Percentiles rank a stretch among this genome's conserved stretches.
Evolutionary conservation across 2,888 invertebrate species (phyloP).

Genomic region (Tipula lateralis): DNA sequence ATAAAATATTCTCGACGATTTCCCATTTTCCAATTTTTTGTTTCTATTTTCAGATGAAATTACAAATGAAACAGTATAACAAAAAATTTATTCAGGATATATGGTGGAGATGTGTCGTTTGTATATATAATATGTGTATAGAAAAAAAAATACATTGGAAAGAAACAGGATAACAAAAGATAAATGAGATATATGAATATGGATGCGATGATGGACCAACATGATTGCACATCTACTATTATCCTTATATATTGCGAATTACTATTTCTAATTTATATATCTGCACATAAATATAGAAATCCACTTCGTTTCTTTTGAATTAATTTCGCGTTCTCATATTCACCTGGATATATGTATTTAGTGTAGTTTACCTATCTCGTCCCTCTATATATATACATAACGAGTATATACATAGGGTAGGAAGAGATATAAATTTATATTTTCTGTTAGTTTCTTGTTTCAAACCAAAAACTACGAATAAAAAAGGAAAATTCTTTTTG

Average conservation of each 20-base stretch:
- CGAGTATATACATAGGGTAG: background rate
- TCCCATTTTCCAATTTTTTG: background rate
- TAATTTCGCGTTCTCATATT: background rate
- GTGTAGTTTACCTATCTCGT: background rate
- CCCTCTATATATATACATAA: background rate
- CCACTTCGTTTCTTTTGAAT: background rate
- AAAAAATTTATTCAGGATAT: conserved; percentile 2
- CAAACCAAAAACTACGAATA: background rate
- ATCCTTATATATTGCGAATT: too few relatives aligned
- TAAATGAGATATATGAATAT: background rate
- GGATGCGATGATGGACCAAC: background rate
- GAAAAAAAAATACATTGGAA: background rate
- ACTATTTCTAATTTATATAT: background rate
- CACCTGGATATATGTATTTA: conserved; percentile 2
- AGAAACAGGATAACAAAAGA: background rate
- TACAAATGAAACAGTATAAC: conserved; percentile 1
- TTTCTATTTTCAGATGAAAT: background rate
- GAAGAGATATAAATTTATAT: background rate
- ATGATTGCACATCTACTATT: background rate
- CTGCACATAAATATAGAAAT: background rate
- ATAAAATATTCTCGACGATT: background rate
- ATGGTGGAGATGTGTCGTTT: background rate
- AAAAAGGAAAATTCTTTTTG: background rate
- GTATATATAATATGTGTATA: background rate
- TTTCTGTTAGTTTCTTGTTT: conserved; percentile 19